These are phyloP conservation scores for Siniperca scherzeri DNA, from an alignment of 2,797 vertebrate genomes.

Conservation along the genomic window DNA sequence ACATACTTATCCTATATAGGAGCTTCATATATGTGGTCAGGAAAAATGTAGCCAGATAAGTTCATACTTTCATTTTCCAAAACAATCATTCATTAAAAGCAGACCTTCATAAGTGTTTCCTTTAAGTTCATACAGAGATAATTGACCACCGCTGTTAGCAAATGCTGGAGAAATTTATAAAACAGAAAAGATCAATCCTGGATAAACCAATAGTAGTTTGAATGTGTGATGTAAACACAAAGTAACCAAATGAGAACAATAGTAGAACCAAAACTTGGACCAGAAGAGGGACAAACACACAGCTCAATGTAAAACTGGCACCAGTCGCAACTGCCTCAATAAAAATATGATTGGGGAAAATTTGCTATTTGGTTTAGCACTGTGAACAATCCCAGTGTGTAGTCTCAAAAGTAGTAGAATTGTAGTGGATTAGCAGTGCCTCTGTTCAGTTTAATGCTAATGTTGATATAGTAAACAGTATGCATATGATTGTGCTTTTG, in stretches of 20 bases:
- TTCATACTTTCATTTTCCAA: constrained; percentile 39
- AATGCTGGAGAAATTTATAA: background rate
- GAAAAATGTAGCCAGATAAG: constrained; percentile 29
- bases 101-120: constrained; percentile 15
- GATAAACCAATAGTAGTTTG: background rate
- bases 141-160: background rate
- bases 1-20: constrained; percentile 47
- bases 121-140: constrained; percentile 21
- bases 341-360: constrained; percentile 13
- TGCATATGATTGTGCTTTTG: constrained; percentile 44
- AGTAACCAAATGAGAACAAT: background rate
- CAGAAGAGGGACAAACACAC: background rate
- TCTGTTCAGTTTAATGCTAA: constrained; percentile 12
- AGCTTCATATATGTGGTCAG: constrained; percentile 42
- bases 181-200: constrained; percentile 16
- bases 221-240: background rate
- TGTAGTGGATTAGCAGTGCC: constrained; percentile 24
- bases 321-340: background rate
- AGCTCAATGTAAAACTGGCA: background rate
- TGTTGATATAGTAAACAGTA: constrained; percentile 38
- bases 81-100: constrained; percentile 29
- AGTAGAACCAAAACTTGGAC: background rate
- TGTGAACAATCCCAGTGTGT: constrained; percentile 10
- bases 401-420: constrained; percentile 16
- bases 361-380: constrained; percentile 4